Evolutionary conservation across 2,888 invertebrate species (phyloP), one percentile per base, ranked within the genome.

Genomic region (Crocallis elinguaria): DNA sequence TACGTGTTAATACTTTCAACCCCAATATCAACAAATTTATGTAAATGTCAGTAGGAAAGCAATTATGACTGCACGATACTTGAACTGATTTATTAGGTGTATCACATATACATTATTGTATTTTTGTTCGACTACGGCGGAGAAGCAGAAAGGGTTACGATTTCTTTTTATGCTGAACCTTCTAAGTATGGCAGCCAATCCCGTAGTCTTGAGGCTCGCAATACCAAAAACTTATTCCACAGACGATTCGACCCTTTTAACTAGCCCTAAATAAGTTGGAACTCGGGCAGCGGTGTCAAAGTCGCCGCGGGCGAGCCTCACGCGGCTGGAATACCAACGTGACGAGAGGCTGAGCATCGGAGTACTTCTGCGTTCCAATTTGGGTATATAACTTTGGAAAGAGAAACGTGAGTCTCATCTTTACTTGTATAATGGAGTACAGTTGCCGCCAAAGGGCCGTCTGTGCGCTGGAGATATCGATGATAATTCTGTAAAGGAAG

Each of bases 201-300:
- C n/a, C 7, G 8, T 9, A 23, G 25, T 29, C 19, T 19, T 21
- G 16, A 21, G 11, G 21, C n/a, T 17, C n/a, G 33, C 30, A 23
- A 16, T 6, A 11, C 19, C 38, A 58, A 30, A 35, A 38, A 37
- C 49, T 23, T 63, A 61, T 61, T 61, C 61, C 43, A 27, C 38
- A 25, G 44, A 30, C 55, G 53, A 57, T 13, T 33, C 57, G 57
- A 62, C 54, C 50, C 55, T 63, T 60, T 60, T 63, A 65, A 65
- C 67, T 62, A 64, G 55, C 50, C 55, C 54, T 64, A 69, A 71
- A 62, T 67, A 60, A 69, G 64, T 71, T 67, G 56, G 51, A 17
- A 49, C 46, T 60, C 46, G 36, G 21, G 39, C 46, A 37, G 38
- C 29, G 36, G 41, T 44, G 62, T 61, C 66, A 63, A 60, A 60